phyloP scores from a whole-genome alignment of 2,888 invertebrate genomes.

The Abrostola triplasia region DNA sequence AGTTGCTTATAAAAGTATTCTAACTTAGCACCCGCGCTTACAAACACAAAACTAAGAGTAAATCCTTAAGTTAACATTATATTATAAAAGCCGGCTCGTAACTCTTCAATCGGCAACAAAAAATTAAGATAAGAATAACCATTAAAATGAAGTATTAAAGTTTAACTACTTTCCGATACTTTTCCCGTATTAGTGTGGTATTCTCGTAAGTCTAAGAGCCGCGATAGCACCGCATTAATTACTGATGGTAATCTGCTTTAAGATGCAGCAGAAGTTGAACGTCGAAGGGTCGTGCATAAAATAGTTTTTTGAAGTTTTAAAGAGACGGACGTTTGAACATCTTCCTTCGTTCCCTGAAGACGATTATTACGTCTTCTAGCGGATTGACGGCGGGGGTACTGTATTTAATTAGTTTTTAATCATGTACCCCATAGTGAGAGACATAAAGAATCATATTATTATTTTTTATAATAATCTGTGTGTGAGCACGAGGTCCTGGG shows the following conservation, averaged over 20 bases:
- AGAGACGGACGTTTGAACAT: constrained; percentile 16
- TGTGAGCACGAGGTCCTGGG: no score
- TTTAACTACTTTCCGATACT: constrained; percentile 37
- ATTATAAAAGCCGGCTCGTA: constrained; percentile 8
- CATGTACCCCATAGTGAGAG: no score
- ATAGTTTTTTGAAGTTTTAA: constrained; percentile 36
- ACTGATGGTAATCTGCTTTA: constrained; percentile 79
- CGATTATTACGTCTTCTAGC: neutral
- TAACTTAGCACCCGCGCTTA: neutral
- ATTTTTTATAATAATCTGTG: no score
- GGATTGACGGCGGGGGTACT: neutral
- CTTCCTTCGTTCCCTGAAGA: neutral
- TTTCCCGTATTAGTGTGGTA: constrained; percentile 8
- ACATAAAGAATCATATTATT: no score
- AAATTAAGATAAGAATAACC: constrained; percentile 17
- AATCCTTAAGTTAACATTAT: neutral
- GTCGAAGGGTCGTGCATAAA: constrained; percentile 64
- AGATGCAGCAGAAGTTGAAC: constrained; percentile 55
- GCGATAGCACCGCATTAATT: constrained; percentile 66
- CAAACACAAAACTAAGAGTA: neutral
- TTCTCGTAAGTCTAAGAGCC: constrained; percentile 11
- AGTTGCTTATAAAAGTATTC: no score
- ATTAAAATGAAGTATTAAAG: constrained; percentile 30
- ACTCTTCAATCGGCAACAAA: constrained; percentile 1
- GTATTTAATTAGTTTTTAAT: no score